Percentiles rank a stretch among this genome's conserved stretches.
Conservation (phyloP, 2,888 invertebrate genomes). For the Punctoribates punctum region DNA sequence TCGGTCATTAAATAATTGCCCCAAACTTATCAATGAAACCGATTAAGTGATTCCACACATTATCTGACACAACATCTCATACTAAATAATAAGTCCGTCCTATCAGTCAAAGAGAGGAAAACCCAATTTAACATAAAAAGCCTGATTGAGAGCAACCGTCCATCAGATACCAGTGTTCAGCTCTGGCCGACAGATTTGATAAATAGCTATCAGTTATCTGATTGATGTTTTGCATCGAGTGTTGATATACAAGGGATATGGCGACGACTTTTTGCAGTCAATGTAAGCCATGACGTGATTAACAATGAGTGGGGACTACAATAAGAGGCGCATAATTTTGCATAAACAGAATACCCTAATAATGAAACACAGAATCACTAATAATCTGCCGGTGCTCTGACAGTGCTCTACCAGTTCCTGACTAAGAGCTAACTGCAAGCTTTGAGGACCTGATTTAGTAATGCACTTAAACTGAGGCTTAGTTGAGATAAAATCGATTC, state of each 20-base stretch:
- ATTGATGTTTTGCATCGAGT: background rate
- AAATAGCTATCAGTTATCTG: constrained; percentile 20
- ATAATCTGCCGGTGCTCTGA: constrained; percentile 2
- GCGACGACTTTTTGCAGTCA: background rate
- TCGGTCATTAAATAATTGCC: constrained; percentile 20
- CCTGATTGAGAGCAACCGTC: background rate
- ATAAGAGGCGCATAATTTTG: background rate
- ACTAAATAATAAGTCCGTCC: constrained; percentile 1
- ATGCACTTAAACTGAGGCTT: background rate
- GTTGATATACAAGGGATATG: background rate
- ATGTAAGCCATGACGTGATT: background rate
- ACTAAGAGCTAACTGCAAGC: background rate
- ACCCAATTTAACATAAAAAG: constrained; percentile 27
- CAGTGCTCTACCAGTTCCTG: background rate
- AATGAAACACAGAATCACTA: background rate
- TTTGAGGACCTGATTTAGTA: background rate
- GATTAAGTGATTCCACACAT: background rate
- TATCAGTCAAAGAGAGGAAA: constrained; percentile 18
- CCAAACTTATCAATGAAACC: background rate
- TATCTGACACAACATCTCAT: constrained; percentile 16
- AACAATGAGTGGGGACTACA: background rate
- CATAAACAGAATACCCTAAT: constrained; percentile 24
- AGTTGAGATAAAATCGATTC: constrained; percentile 21
- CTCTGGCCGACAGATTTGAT: constrained; percentile 8
- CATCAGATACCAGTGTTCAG: background rate